Evolutionary conservation across 2,797 vertebrate species (phyloP), one percentile per base, ranked within the genome.

Genomic region (Enteromius fasciolatus): DNA sequence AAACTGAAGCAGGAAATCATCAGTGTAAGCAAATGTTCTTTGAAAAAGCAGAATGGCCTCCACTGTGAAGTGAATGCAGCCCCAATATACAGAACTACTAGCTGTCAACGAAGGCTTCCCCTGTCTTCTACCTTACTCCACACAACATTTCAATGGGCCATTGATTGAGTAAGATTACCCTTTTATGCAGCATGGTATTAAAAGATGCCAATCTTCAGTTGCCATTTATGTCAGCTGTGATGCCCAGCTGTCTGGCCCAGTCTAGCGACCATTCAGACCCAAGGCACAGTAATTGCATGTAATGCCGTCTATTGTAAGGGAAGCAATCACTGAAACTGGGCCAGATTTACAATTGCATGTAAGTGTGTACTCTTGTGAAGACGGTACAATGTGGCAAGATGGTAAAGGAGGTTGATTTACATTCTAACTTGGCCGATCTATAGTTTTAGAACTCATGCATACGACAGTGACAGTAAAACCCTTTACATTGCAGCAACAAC

Each of bases 91-190:
- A 61, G 61, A 80, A 64, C 23, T 85, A 75, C 67, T 50, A 64
- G 50, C 67, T 63, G 57, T 79, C 70, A 72, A 44, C 23, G 2
- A 67, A 72, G 79, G 61, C 76, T 77, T 50, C 48, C 81, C 74
- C 31, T 67, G 67, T 41, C 78, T 54, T 67, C 68, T 41, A 83
- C 80, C 80, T 73, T 79, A 70, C 66, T 73, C 59, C 78, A 83
- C 70, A 61, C 28, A 66, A 23, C 39, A 69, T 85, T 87, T 89
- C 86, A 89, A 87, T 87, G 77, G 88, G 75, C 73, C 86, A 82
- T 83, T 87, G 88, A 89, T 89, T 87, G 86, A 86, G 84, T 81
- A 84, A 85, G 88, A 87, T 89, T 85, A 83, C 76, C 81, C 61
- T 84, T 86, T 87, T 89, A 83, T 88, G 75, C 70, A 59, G 76